A percentile compares a stretch with the other conserved stretches of the same genome.
These are phyloP conservation scores for Tarsius wallacei DNA, from an alignment of 2,797 vertebrate species.

Conservation along the genomic window DNA sequence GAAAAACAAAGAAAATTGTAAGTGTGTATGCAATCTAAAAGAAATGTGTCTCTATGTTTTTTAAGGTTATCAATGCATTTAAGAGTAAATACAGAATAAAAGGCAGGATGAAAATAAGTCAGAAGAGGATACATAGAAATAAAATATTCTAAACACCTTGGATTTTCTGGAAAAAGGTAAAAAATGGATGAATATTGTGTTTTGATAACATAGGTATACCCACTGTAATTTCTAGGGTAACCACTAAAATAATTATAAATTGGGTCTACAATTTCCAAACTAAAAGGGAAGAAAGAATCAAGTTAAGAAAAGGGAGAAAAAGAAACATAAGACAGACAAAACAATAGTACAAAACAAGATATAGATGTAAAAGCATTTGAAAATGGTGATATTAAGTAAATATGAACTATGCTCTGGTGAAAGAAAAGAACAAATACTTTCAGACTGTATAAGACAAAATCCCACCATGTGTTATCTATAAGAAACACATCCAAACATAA, in stretches of 20 bases:
- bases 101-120: background rate
- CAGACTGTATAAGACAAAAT: constrained; percentile 38
- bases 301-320: background rate
- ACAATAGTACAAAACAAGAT: background rate
- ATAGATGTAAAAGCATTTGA: background rate
- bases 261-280: constrained; percentile 51
- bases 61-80: background rate
- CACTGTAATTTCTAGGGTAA: background rate
- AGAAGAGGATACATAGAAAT: background rate
- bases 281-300: background rate
- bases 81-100: background rate
- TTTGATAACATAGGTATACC: background rate
- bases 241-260: constrained; percentile 18
- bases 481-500: background rate
- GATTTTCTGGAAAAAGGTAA: background rate
- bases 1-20: background rate
- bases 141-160: background rate
- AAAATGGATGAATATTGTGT: background rate
- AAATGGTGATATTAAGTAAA: background rate
- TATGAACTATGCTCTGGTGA: background rate
- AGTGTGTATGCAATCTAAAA: constrained; percentile 1
- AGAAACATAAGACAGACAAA: constrained; percentile 6
- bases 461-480: background rate
- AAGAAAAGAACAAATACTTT: constrained; percentile 36
- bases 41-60: background rate